Conservation (phyloP, 1,140 invertebrate genomes). For the Drusus annulatus region DNA sequence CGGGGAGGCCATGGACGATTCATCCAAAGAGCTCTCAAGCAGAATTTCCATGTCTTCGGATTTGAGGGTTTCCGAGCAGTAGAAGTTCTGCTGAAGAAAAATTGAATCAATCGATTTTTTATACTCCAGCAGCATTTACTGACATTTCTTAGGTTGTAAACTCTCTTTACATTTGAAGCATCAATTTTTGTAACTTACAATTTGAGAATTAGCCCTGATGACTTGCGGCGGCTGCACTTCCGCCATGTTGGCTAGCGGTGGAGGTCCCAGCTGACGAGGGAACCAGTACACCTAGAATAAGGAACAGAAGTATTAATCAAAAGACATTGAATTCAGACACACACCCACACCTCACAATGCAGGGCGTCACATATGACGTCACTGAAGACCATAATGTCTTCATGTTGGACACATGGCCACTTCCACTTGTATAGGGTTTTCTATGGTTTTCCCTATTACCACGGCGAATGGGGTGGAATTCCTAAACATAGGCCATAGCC, state of each 20-base stretch:
- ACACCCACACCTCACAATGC: no score
- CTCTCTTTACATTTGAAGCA: no score
- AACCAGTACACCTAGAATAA: slow-evolving; percentile 67
- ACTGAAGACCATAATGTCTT: no score
- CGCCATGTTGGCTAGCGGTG: slow-evolving; percentile 63
- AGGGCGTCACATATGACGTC: no score
- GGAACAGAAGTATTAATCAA: neutral
- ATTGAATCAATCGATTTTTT: neutral
- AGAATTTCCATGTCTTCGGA: slow-evolving; percentile 69
- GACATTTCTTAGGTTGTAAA: no score
- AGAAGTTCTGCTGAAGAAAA: slow-evolving; percentile 24
- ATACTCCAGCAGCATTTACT: no score
- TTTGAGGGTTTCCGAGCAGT: slow-evolving; percentile 55
- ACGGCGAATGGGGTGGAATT: no score
- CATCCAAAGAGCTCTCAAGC: slow-evolving; percentile 68
- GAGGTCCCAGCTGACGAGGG: slow-evolving; percentile 66
- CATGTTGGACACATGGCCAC: no score
- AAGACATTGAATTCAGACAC: no score
- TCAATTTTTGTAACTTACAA: slow-evolving; percentile 32
- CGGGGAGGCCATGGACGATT: slow-evolving; percentile 68
- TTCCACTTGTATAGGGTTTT: no score
- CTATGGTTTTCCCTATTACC: no score
- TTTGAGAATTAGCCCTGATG: slow-evolving; percentile 46
- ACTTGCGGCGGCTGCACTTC: slow-evolving; percentile 58
- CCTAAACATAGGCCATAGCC: no score